Base-by-base conservation (phyloP, 2,888 invertebrate species). In the Cataglyphis rosenhaueri region DNA sequence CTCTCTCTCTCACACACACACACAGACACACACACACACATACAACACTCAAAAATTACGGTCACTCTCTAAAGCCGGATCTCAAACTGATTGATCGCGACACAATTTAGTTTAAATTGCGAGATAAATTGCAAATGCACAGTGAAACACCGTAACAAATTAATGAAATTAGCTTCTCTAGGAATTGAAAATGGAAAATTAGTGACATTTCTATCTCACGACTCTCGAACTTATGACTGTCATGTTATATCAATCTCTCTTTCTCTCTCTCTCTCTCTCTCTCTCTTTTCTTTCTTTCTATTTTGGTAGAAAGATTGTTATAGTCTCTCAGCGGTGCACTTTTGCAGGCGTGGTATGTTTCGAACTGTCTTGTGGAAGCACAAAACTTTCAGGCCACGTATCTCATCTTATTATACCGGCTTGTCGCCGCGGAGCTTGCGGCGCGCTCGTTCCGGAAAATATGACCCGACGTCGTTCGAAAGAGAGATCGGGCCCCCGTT, bases 331-430 rank as follows among this genome's bases (percentile, higher is more conserved):
- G 29, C 18, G 57, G 48, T 57, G 41, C 66, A 41, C 52, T 74
- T 73, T 71, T 62, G 62, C 48, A 48, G 15, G 18, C 44, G 29
- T 38, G 41, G 48, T 57, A 29, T 25, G 21, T 44, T 68, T 78
- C 70, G 32, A 68, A 41, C 70, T 59, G 70, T 74, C 52, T 76
- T 64, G 44, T 65, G 57, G 18, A 81, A 81, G 38, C 62, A 41
- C 57, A 35, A 61, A 78, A 78, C 61, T 82, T 61, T 68, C 52
- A 41, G 44, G 32, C 81, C 41, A 41, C 65, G 25, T 81, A 87
- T 82, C 88, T 88, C 85, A 83, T 85, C 83, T 87, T 81, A 83
- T 86, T 82, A 86, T 84, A 61, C 52, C 78, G 88, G 65, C 79
- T 73, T 84, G 82, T 84, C 84, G 82, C 66, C 82, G 71, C 59